phyloP scores from a whole-genome alignment of 2,797 vertebrate genomes.

The Enteromius unitaeniatus region DNA sequence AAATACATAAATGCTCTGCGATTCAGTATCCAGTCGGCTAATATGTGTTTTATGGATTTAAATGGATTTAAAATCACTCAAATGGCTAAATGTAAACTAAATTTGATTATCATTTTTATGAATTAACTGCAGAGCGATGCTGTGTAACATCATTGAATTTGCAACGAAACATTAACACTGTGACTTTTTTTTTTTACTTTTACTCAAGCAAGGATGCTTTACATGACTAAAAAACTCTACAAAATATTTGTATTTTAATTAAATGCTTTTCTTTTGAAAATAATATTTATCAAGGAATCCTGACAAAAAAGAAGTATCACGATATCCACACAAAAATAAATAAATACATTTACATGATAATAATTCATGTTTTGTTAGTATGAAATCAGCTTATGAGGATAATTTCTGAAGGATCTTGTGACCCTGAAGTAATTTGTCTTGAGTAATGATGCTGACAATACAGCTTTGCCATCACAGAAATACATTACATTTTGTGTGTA shows the following conservation, averaged over 20 bases:
- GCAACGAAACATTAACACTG: constrained; percentile 73
- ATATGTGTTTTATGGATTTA: background rate
- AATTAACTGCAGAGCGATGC: background rate
- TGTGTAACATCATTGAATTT: constrained; percentile 72
- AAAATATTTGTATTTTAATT: background rate
- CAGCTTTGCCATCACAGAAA: too few relatives aligned
- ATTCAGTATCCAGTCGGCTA: background rate
- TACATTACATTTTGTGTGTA: too few relatives aligned
- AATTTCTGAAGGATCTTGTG: background rate
- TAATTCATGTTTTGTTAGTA: background rate
- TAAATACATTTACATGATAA: background rate
- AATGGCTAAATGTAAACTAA: background rate
- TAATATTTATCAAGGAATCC: background rate
- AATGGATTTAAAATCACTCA: background rate
- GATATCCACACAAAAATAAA: too few relatives aligned
- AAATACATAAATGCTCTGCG: background rate
- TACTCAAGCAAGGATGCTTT: background rate
- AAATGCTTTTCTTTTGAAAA: background rate
- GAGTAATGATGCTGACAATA: background rate
- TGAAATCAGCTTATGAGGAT: background rate
- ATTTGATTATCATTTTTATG: background rate
- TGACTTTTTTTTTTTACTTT: background rate
- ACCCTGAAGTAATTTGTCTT: background rate
- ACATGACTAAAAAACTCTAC: background rate
- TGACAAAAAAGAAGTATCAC: background rate